These are phyloP conservation scores for Lepidochrysops patricia DNA, from an alignment of 2,888 invertebrate species.

Conservation along the genomic window DNA sequence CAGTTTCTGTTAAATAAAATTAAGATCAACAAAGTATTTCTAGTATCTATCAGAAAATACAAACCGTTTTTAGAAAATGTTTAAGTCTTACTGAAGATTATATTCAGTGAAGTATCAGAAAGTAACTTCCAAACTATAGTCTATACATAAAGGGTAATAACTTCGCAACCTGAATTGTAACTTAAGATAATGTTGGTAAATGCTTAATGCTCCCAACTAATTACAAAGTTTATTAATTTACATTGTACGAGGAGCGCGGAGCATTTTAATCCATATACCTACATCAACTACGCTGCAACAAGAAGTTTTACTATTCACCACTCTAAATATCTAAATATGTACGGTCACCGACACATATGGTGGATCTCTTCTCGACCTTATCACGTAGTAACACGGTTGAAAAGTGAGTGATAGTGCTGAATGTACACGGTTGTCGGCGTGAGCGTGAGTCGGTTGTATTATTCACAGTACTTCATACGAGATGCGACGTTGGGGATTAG, in stretches of 20 bases:
- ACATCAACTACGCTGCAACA: conserved; percentile 17
- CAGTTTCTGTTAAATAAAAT: background rate
- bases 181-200: background rate
- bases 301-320: conserved; percentile 20
- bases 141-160: background rate
- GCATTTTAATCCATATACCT: conserved; percentile 11
- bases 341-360: background rate
- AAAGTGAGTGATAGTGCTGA: background rate
- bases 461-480: conserved; percentile 35
- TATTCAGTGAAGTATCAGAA: too few species aligned
- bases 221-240: conserved; percentile 12
- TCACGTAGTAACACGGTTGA: background rate
- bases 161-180: background rate
- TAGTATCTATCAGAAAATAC: background rate
- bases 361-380: background rate
- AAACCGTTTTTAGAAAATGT: background rate
- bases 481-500: conserved; percentile 49
- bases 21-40: conserved; percentile 3
- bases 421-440: conserved; percentile 26
- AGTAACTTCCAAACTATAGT: background rate
- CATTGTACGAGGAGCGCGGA: background rate
- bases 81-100: too few species aligned
- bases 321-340: conserved; percentile 17
- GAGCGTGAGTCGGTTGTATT: conserved; percentile 34
- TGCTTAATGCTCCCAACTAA: conserved; percentile 9